Conservation (phyloP, 2,797 vertebrate genomes). For the Odontamblyopus lacepedii region DNA sequence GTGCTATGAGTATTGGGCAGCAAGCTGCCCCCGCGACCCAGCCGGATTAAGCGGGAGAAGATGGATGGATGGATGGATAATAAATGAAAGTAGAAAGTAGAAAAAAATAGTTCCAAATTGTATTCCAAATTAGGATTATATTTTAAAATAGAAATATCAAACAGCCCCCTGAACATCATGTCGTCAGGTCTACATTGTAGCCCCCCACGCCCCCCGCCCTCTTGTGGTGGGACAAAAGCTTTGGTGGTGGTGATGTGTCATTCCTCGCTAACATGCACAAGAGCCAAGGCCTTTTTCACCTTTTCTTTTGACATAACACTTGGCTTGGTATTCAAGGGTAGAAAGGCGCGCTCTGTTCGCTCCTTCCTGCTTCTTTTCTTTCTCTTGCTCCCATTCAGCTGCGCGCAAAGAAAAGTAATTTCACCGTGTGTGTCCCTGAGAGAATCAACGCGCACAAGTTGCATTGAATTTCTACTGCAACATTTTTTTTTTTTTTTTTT, state of each 20-base stretch:
- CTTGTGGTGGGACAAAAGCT: constrained; percentile 62
- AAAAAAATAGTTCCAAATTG: too few relatives aligned
- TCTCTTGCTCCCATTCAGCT: constrained; percentile 68
- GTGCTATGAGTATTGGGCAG: too few relatives aligned
- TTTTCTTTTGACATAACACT: constrained; percentile 59
- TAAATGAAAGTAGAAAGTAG: too few relatives aligned
- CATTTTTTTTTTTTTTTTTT: constrained; percentile 55
- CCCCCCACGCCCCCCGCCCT: constrained; percentile 28
- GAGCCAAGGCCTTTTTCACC: constrained; percentile 49
- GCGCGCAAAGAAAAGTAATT: constrained; percentile 74
- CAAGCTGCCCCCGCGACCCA: too few relatives aligned
- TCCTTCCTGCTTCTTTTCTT: constrained; percentile 55
- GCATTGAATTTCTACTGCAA: constrained; percentile 72
- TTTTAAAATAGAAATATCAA: constrained; percentile 16
- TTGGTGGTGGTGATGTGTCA: constrained; percentile 55
- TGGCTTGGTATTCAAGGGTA: constrained; percentile 67
- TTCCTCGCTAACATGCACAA: constrained; percentile 51
- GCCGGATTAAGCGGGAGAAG: too few relatives aligned
- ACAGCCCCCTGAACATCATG: constrained; percentile 48
- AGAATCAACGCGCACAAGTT: constrained; percentile 72
- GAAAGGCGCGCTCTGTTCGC: constrained; percentile 59
- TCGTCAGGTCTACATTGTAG: constrained; percentile 61
- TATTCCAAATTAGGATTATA: neutral
- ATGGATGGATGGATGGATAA: too few relatives aligned
- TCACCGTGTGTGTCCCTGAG: constrained; percentile 70